Percentiles rank a stretch among this genome's conserved stretches.
These are phyloP conservation scores for Galemys pyrenaicus DNA, from an alignment of 2,113 vertebrate genomes.

Conservation along the genomic window DNA sequence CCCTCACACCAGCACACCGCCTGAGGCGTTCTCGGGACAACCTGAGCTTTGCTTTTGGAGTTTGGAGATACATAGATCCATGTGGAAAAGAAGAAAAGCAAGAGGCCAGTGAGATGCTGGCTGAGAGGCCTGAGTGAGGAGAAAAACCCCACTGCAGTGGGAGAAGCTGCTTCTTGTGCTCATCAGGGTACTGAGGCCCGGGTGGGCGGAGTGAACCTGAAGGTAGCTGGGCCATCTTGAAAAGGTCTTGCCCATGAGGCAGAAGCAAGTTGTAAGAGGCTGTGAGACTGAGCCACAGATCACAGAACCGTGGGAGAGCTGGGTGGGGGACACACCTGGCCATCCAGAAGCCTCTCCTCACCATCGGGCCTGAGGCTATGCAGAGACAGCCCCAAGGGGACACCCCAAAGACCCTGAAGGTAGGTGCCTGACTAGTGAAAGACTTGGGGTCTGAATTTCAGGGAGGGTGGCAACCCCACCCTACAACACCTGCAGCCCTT, in stretches of 20 bases:
- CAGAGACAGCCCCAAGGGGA: background rate
- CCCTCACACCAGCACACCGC: background rate
- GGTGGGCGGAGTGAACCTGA: background rate
- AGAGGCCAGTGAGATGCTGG: background rate
- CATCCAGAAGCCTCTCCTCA: background rate
- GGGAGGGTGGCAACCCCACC: background rate
- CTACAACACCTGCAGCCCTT: fast-evolving
- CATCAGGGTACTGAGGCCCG: background rate
- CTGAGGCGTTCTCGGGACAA: background rate
- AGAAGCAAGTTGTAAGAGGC: background rate
- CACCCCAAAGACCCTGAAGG: no score
- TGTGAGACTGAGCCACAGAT: background rate
- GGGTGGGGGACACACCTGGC: fast-evolving
- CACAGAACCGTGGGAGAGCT: background rate
- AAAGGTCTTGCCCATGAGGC: background rate
- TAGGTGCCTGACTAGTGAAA: background rate
- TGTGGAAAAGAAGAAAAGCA: background rate
- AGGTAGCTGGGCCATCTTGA: background rate
- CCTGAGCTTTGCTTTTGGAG: background rate
- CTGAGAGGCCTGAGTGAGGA: background rate
- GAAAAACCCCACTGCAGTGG: fast-evolving
- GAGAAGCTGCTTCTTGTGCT: background rate
- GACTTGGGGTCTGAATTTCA: background rate
- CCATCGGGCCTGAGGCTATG: background rate
- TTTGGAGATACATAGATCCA: background rate